Evolutionary conservation across 2,888 invertebrate species (phyloP).

Genomic region (Griposia aprilina): DNA sequence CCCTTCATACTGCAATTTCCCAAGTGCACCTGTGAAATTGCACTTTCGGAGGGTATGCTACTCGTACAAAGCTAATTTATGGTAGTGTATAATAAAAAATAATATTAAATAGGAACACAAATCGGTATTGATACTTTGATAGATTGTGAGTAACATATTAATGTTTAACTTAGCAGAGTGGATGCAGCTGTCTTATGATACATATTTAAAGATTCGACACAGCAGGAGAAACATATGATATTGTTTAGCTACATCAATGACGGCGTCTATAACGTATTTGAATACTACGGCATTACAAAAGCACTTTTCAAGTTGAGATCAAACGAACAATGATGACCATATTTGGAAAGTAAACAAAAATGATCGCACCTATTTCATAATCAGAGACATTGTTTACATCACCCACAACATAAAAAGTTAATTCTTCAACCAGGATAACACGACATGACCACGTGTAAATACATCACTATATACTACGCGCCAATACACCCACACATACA

Average conservation of each 20-base stretch:
- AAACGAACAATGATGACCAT: background rate
- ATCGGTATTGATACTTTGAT: background rate
- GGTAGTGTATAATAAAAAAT: background rate
- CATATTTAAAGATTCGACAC: background rate
- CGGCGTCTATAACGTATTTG: background rate
- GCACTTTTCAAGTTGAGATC: background rate
- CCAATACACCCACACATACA: background rate
- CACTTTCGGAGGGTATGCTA: background rate
- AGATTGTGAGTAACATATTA: too few relatives aligned
- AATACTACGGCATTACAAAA: background rate
- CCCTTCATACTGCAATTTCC: conserved; percentile 18
- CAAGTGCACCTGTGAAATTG: conserved; percentile 4
- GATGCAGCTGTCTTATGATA: background rate
- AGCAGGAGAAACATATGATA: too few relatives aligned
- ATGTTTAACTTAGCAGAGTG: background rate
- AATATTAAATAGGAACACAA: background rate
- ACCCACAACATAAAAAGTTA: background rate
- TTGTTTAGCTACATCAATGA: background rate
- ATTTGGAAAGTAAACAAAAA: background rate
- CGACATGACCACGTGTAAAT: background rate
- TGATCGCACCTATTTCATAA: background rate
- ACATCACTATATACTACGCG: conserved; percentile 9
- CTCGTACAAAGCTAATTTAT: background rate
- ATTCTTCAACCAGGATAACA: background rate
- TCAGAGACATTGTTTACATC: background rate